Base-by-base conservation (phyloP, 2,888 invertebrate genomes). In the Seira sanloemensis region DNA sequence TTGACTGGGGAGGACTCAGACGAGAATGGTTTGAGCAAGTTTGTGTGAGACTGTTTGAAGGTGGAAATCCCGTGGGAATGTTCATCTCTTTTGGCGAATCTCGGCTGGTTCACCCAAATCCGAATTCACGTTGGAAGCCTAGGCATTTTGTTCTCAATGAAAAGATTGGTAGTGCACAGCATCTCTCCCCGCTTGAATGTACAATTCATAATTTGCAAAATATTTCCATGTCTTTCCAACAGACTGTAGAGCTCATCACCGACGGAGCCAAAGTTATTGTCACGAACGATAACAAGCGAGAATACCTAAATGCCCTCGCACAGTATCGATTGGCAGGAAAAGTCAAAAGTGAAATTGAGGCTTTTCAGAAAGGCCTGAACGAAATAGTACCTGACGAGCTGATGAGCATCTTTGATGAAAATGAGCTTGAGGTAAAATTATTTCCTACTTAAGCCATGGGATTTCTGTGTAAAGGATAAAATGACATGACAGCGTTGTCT, bases 21-120 rank as follows among this genome's bases (percentile, higher is more conserved):
- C 94, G 97, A 85, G 98, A 98, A 92, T 98, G 98, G 98, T 97
- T 98, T 92, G 97, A 97, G 89, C 91, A 97, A 88, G 94, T 97
- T 88, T 97, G 97, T 92, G 95, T 94, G 16, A 94, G 96, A 86
- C 92, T 98, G 80, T 98, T 98, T 92, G 97, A 97, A 92, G 94
- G 96, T 19, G 94, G 94, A 89, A 93, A 94, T 90, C 87, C 89
- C 25, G 89, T 91, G 16, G 95, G 95, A 0, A 93, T 98, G 82
- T 98, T 98, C 92, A 94, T 94, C 88, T 94, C 96, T 86, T 96
- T 97, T 91, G 95, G 96, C 89, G 97, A 97, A 90, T 92, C 96
- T 74, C 95, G 95, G 88, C 92, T 97, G 85, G 97, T 97, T 50
- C 97, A 97, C 92, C 98, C 98, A 1, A 97, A 97, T 92, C 91